A percentile compares a stretch with the other conserved stretches of the same genome.
phyloP scores from a whole-genome alignment of 2,113 vertebrate species.

The Catharus bicknelli region DNA sequence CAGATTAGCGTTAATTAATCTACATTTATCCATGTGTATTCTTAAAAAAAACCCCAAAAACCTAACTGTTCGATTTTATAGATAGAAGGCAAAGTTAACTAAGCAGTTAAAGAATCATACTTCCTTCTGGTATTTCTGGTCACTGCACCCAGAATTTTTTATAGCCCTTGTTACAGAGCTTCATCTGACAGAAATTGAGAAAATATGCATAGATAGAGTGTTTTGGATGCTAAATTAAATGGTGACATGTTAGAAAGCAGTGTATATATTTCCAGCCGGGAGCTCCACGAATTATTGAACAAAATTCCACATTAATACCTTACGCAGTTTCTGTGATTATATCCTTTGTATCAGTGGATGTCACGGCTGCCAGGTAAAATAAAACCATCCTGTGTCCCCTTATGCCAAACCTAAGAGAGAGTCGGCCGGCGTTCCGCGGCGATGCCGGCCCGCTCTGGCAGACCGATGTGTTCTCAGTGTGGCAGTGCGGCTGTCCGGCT shows the following conservation, averaged over 20 bases:
- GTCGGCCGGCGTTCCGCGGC: background rate
- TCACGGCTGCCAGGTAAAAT: constrained; percentile 64
- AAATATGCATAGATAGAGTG: constrained; percentile 23
- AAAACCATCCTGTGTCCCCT: constrained; percentile 51
- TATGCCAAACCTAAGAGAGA: constrained; percentile 61
- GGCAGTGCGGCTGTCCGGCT: constrained; percentile 39
- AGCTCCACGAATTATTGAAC: constrained; percentile 20
- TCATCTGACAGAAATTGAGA: constrained; percentile 38
- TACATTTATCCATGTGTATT: background rate
- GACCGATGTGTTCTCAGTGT: constrained; percentile 68
- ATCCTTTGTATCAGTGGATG: constrained; percentile 65
- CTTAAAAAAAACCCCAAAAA: background rate
- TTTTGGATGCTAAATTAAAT: constrained; percentile 48
- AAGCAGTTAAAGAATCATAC: background rate
- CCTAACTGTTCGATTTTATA: background rate
- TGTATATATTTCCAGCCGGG: constrained; percentile 13
- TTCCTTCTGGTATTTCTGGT: background rate
- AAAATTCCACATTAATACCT: constrained; percentile 50
- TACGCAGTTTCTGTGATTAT: constrained; percentile 56
- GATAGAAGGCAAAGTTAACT: background rate
- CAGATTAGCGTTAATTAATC: background rate
- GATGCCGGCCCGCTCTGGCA: constrained; percentile 25
- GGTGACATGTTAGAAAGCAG: constrained; percentile 7
- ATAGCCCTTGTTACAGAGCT: background rate
- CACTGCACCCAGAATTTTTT: background rate